A percentile compares a stretch with the other conserved stretches of the same genome.
phyloP scores from a whole-genome alignment of 2,113 vertebrate genomes.

The Brachionichthys hirsutus region DNA sequence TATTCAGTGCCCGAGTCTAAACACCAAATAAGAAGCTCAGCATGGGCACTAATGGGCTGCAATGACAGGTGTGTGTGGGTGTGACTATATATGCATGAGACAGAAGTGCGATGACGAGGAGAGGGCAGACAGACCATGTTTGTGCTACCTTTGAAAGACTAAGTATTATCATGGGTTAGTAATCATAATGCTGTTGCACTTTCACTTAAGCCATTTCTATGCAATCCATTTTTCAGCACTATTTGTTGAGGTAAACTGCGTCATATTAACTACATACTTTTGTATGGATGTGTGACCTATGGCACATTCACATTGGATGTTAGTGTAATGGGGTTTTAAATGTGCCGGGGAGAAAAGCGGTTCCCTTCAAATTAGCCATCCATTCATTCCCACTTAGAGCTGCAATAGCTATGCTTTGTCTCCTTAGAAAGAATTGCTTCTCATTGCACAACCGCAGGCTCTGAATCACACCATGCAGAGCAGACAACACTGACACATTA shows the following conservation, averaged over 20 bases:
- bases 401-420: constrained; percentile 60
- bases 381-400: constrained; percentile 64
- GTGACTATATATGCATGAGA: constrained; percentile 3
- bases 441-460: constrained; percentile 41
- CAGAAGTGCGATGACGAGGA: not conserved
- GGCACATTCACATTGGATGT: constrained; percentile 46
- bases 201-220: constrained; percentile 53
- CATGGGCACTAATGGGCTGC: constrained; percentile 60
- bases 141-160: constrained; percentile 32
- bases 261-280: constrained; percentile 25
- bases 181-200: constrained; percentile 43
- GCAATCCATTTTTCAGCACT: constrained; percentile 10
- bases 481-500: constrained; percentile 8
- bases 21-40: constrained; percentile 55
- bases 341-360: constrained; percentile 63
- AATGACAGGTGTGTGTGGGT: constrained; percentile 49
- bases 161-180: constrained; percentile 45
- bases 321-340: constrained; percentile 74
- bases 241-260: constrained; percentile 26
- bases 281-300: constrained; percentile 43
- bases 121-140: constrained; percentile 7
- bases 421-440: constrained; percentile 61
- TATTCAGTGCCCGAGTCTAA: constrained; percentile 45
- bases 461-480: constrained; percentile 15
- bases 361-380: constrained; percentile 70